Base-by-base conservation (phyloP, 1,140 invertebrate genomes). In the Drosophila triauraria region DNA sequence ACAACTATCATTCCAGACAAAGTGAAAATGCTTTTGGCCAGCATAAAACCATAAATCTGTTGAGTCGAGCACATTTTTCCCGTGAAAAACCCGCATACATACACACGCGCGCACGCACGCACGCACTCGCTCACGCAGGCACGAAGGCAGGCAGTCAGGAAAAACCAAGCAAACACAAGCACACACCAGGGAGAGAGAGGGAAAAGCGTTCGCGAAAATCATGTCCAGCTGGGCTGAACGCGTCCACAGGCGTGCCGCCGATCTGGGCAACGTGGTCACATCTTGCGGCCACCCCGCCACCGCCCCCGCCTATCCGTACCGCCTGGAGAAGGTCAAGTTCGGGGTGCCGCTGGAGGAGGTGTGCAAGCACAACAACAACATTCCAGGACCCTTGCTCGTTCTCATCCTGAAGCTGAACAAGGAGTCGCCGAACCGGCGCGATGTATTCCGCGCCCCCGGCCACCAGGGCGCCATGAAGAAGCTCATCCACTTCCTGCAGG, bases 381-480 rank as follows among this genome's bases (percentile, higher is more conserved):
- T 98, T 93, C 97, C 97, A 72, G 97, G 97, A 62, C 97, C 97
- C 58, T 94, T 98, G 80, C 94, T 98, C 93, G 97, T 99, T 69
- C 94, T 99, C 65, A 97, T 99, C 85, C 93, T 99, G 61, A 99
- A 98, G 93, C 94, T 99, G 48, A 99, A 99, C 92, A 99, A 99
- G 94, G 97, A 99, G 93, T 98, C 97, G 10, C 98, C 98, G 1
- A 94, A 96, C 75, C 96, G 98, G 48, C 97, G 98, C 85, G 97
- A 99, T 94, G 97, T 99, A 23, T 99, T 99, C 93, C 95, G 98
- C 60, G 98, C 98, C 25, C 98, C 98, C 12, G 98, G 98, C 1
- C 97, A 99, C 93, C 97, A 98, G 93, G 97, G 96, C 30, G 97
- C 98, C 80, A 98, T 99, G 95, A 98, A 99, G 92, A 98, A 99